A percentile compares a stretch with the other conserved stretches of the same genome.
Evolutionary conservation across 2,113 vertebrate genomes (phyloP).

Genomic region (Geococcyx californianus): DNA sequence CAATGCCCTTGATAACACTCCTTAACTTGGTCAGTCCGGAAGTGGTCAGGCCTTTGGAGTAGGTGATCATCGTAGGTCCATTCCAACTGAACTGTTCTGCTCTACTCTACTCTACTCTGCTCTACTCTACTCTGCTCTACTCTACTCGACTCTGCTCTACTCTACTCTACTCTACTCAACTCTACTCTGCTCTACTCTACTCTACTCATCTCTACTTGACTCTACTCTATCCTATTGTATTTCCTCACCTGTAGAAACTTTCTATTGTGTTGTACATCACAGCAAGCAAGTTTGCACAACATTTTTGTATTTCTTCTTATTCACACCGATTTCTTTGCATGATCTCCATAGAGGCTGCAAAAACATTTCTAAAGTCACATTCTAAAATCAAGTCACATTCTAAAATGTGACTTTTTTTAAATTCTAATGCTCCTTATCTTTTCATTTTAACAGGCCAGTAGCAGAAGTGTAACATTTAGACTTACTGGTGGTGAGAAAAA

Average conservation of each 20-base stretch:
- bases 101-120: no score
- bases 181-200: no score
- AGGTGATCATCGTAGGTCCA: rapidly evolving
- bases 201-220: no score
- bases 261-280: neutral
- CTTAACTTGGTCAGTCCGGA: neutral
- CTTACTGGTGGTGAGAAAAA: neutral
- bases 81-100: neutral
- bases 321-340: neutral
- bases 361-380: neutral
- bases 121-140: no score
- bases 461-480: neutral
- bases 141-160: no score
- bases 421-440: neutral
- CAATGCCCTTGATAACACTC: neutral
- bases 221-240: no score
- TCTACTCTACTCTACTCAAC: no score
- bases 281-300: neutral
- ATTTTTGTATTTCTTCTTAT: neutral
- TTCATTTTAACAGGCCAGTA: neutral
- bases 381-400: no score
- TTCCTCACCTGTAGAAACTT: neutral
- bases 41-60: neutral
- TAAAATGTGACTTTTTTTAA: no score
- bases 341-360: neutral